Evolutionary conservation across 2,888 invertebrate genomes (phyloP), one percentile per base, ranked within the genome.

Genomic region (Scaptodrosophila latifasciaeformis): DNA sequence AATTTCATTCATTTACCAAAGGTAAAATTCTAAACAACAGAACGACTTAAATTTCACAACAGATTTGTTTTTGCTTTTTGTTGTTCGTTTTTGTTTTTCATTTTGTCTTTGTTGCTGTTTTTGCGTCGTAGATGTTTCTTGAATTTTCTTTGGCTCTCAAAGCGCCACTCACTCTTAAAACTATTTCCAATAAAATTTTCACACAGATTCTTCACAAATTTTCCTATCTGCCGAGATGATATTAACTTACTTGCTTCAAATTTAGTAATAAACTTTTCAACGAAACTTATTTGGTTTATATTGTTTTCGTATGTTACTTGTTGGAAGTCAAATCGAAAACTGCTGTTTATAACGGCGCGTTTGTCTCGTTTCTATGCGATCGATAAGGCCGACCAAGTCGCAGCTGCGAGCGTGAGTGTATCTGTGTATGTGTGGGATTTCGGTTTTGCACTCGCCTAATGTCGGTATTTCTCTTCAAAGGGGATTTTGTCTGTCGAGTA

Each of bases 291-390:
- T 30, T 48, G 15, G n/a, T 17, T 40, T 49, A n/a, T 21, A 17
- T 42, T 37, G 27, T 53, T 49, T 40, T 64, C 60, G 40, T 55
- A 69, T 66, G 70, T 51, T 81, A 57, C 78, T 69, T 71, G 70
- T 52, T 69, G 59, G 58, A 66, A 67, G 48, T 65, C 74, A 70
- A 78, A 62, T 72, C 64, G 60, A 53, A 59, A 76, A 83, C 82
- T 83, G 83, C 77, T 79, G 82, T 75, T 82, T 82, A 79, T 82
- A 82, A 60, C 70, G 72, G 52, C 62, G 62, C 68, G 71, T 68
- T 66, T 66, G 67, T 54, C 65, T 59, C 63, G 69, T 81, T 81
- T 81, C 80, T 80, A 80, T 81, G 59, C 75, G 61, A 59, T 70
- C 65, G 69, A 64, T 67, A 74, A 27, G 42, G 63, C 54, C 45